Conservation (phyloP, 2,797 vertebrate genomes). For the Cuculus canorus region DNA sequence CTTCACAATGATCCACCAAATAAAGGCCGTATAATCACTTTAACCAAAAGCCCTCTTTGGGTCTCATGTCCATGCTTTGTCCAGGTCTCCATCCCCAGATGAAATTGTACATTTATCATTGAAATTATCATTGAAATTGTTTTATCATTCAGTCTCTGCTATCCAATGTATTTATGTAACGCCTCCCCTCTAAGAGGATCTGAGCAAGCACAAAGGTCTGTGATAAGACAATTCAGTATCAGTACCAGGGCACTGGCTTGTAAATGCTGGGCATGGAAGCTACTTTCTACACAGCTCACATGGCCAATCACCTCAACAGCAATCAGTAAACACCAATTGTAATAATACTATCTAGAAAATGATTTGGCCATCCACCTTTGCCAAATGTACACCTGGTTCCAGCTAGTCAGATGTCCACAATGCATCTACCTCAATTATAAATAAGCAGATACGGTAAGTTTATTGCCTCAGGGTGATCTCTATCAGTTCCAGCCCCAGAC, state of each 20-base stretch:
- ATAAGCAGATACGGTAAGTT: neutral
- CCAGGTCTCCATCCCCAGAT: neutral
- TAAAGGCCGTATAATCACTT: neutral
- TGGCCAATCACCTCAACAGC: neutral
- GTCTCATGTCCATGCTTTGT: neutral
- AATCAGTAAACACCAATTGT: neutral
- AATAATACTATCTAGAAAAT: neutral
- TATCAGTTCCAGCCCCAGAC: neutral
- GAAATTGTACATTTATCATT: neutral
- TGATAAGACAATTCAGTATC: neutral
- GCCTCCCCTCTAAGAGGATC: neutral
- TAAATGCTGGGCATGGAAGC: neutral
- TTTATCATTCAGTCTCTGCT: neutral
- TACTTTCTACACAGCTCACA: accelerated
- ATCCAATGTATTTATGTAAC: neutral
- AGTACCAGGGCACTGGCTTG: neutral
- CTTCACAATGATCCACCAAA: neutral
- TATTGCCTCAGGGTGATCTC: neutral
- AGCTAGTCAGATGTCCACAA: neutral
- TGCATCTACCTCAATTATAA: neutral
- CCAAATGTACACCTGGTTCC: neutral
- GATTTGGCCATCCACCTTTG: neutral
- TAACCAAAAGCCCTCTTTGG: neutral
- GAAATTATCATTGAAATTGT: no score
- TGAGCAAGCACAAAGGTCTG: neutral